Evolutionary conservation across 2,888 invertebrate species (phyloP), one percentile per base, ranked within the genome.

Genomic region (Meganola albula): DNA sequence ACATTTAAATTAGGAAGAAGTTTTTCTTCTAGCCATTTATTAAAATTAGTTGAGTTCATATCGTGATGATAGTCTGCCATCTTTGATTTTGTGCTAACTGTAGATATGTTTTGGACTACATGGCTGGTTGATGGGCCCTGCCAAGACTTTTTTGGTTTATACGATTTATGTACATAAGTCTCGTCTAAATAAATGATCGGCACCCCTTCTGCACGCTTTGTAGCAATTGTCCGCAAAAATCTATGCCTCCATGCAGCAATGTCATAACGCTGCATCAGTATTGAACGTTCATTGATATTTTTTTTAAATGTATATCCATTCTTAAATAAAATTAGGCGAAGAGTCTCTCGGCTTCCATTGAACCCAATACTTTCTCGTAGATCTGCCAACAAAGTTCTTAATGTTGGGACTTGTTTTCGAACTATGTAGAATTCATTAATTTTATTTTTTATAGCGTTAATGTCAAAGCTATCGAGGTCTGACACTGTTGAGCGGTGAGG

Each of bases 131-230:
- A 36, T 27, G 43, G 48, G 2, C 48, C 40, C 40, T 45, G 50
- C 48, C 49, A 48, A 12, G 39, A 51, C 16, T 51, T 48, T 29
- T 53, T 47, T 11, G 35, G 32, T 30, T 48, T 53, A 27, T 50
- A 46, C 14, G 40, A 46, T 46, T 46, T 33, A 28, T 49, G 51
- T 21, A 37, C 27, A 34, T 56, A 48, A 8, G 48, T 53, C 20
- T 50, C 47, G 43, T 51, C 50, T 12, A 49, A 23, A 29, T 50
- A 45, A 7, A 20, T 20, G 3, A 5, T 20, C 8, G 7, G 7
- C n/a, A 20, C 7, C 3, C n/a, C 7, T n/a, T 20, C 20, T 20
- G 8, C 8, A 7, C 20, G 20, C n/a, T 20, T 20, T 7, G 20
- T n/a, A n/a, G 20, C 20, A 5, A 20, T 20, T n/a, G n/a, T n/a